Evolutionary conservation across 2,888 invertebrate genomes (phyloP).

Genomic region (Anagyrus pseudococci): DNA sequence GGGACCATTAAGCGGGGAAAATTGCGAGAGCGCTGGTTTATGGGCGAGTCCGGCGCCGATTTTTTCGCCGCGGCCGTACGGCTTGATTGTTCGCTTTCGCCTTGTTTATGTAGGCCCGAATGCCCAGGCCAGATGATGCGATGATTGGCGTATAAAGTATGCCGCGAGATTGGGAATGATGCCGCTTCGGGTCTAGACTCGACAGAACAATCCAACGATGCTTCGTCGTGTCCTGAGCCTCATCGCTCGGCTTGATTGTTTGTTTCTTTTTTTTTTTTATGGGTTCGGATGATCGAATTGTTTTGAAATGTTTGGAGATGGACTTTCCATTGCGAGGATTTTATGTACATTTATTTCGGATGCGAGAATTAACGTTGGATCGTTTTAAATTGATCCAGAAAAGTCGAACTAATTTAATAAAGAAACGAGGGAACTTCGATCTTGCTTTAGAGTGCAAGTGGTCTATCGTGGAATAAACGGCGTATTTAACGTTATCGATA

Average conservation of each 20-base stretch:
- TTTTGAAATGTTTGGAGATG: neutral
- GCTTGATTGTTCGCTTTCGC: neutral
- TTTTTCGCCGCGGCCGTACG: neutral
- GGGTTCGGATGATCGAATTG: neutral
- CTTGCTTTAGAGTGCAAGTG: neutral
- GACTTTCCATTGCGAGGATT: neutral
- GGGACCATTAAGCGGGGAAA: conserved; percentile 14
- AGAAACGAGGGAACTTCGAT: no score
- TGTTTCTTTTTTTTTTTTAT: neutral
- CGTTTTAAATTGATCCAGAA: no score
- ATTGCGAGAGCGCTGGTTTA: conserved; percentile 13
- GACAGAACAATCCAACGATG: no score
- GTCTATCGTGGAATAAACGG: neutral
- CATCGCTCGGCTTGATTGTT: neutral
- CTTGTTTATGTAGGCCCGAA: neutral
- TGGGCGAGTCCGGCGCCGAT: neutral
- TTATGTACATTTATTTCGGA: no score
- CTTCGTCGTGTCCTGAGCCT: neutral
- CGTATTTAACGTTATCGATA: no score
- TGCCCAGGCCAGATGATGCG: neutral
- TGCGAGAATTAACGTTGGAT: no score
- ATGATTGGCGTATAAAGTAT: neutral
- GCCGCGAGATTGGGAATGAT: neutral
- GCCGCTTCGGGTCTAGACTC: neutral
- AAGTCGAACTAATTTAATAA: neutral